A percentile compares a stretch with the other conserved stretches of the same genome.
Evolutionary conservation across 2,113 vertebrate genomes (phyloP).

Genomic region (Ardeotis arabs): DNA sequence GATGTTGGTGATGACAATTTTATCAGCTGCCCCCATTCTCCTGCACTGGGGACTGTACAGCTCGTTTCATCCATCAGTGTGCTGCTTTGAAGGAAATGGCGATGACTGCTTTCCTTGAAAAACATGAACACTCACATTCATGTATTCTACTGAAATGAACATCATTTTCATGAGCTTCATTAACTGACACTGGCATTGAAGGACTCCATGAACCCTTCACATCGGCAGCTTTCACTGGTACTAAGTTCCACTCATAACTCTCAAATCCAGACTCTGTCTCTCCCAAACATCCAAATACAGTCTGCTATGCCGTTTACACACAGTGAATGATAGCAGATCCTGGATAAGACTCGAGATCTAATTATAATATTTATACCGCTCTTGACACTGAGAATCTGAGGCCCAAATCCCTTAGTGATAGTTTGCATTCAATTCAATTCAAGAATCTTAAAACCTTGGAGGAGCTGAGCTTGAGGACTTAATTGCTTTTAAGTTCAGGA

Average conservation of each 20-base stretch:
- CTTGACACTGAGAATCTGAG: not conserved
- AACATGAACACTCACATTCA: not conserved
- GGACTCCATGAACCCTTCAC: not conserved
- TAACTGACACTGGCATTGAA: not conserved
- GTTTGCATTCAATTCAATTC: not conserved
- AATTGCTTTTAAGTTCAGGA: not conserved
- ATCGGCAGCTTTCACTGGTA: not conserved
- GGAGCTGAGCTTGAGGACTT: not conserved
- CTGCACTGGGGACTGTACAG: not conserved
- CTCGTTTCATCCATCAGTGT: accelerated
- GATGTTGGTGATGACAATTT: not conserved
- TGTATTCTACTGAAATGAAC: not conserved
- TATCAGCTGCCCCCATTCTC: not conserved
- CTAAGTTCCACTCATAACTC: not conserved
- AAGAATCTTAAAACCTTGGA: not conserved
- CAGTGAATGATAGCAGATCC: not conserved
- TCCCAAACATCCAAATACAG: not conserved
- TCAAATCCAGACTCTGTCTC: not conserved
- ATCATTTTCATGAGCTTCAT: not conserved
- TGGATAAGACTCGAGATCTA: not conserved
- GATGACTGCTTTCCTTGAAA: not conserved
- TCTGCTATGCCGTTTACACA: not conserved
- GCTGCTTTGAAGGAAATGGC: not conserved
- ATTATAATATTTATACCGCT: not conserved
- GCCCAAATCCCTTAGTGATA: not conserved